These are phyloP conservation scores for Anarrhichthys ocellatus DNA, from an alignment of 2,113 vertebrate genomes.

Conservation along the genomic window DNA sequence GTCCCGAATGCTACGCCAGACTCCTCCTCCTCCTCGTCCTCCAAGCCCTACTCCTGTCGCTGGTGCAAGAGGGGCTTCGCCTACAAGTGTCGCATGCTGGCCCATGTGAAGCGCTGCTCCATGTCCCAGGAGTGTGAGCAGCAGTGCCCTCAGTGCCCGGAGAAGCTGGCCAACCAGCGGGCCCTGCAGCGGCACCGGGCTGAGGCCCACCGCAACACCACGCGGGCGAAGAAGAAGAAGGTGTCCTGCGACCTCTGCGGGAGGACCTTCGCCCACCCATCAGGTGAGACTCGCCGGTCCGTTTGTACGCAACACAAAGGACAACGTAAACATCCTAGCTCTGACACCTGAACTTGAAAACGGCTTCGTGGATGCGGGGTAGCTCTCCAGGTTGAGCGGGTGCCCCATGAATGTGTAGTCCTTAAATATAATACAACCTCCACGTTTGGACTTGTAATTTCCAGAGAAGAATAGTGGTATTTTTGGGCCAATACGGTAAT, in stretches of 20 bases:
- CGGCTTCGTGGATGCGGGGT: too few relatives aligned
- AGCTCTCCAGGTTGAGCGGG: too few relatives aligned
- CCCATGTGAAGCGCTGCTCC: conserved; percentile 85
- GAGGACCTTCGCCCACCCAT: conserved; percentile 89
- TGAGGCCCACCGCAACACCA: conserved; percentile 67
- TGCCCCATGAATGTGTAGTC: too few relatives aligned
- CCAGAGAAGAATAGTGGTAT: neutral
- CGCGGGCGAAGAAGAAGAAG: conserved; percentile 82
- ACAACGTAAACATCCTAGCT: too few relatives aligned
- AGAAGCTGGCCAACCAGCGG: conserved; percentile 71
- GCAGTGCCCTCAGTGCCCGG: conserved; percentile 79
- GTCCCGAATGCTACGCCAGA: neutral
- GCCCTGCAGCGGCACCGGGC: conserved; percentile 85
- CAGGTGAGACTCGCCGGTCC: conserved; percentile 74
- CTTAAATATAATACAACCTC: too few relatives aligned
- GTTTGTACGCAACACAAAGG: neutral
- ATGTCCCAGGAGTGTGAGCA: conserved; percentile 79
- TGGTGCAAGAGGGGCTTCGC: conserved; percentile 88
- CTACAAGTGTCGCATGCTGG: conserved; percentile 88
- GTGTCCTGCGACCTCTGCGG: conserved; percentile 87
- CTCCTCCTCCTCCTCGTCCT: conserved; percentile 20
- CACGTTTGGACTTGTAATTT: too few relatives aligned
- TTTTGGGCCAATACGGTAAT: neutral
- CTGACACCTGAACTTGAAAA: too few relatives aligned
- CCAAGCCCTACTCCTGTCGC: conserved; percentile 85